phyloP scores from a whole-genome alignment of 2,888 invertebrate species.

The Tachystola acroxantha region DNA sequence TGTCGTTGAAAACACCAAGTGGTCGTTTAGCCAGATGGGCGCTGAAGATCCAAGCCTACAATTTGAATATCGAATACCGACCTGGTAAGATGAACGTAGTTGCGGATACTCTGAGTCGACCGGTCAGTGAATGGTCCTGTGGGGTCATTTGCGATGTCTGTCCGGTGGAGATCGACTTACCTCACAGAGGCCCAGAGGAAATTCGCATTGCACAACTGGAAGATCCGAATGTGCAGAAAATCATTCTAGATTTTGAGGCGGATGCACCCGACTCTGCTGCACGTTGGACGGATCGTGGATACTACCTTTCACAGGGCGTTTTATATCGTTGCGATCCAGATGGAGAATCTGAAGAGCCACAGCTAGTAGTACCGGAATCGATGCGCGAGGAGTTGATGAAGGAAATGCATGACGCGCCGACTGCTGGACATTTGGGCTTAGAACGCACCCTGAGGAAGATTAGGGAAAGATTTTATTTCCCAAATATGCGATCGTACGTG shows the following conservation, averaged over 20 bases:
- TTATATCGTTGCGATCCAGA: conserved; percentile 15
- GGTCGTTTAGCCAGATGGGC: conserved; percentile 57
- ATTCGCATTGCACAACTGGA: conserved; percentile 14
- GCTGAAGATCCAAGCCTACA: conserved; percentile 38
- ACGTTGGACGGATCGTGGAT: conserved; percentile 18
- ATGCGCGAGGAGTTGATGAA: conserved; percentile 6
- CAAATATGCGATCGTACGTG: conserved; percentile 6
- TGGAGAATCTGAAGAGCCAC: conserved; percentile 14
- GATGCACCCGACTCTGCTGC: background rate
- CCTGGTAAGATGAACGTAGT: conserved; percentile 32
- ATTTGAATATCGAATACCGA: conserved; percentile 39
- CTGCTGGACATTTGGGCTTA: conserved; percentile 16
- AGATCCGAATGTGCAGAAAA: conserved; percentile 18
- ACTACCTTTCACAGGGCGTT: conserved; percentile 13
- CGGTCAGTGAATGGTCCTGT: conserved; percentile 3
- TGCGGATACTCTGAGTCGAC: conserved; percentile 18
- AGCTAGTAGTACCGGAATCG: conserved; percentile 10
- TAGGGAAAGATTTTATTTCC: conserved; percentile 7
- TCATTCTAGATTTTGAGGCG: conserved; percentile 19
- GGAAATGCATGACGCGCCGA: conserved; percentile 17
- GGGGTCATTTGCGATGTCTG: conserved; percentile 14
- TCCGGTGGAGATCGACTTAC: conserved; percentile 11
- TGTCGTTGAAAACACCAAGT: conserved; percentile 39
- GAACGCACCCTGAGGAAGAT: conserved; percentile 15
- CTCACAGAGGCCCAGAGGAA: conserved; percentile 5